Evolutionary conservation across 2,113 vertebrate genomes (phyloP).

Genomic region (Semnornis frantzii): DNA sequence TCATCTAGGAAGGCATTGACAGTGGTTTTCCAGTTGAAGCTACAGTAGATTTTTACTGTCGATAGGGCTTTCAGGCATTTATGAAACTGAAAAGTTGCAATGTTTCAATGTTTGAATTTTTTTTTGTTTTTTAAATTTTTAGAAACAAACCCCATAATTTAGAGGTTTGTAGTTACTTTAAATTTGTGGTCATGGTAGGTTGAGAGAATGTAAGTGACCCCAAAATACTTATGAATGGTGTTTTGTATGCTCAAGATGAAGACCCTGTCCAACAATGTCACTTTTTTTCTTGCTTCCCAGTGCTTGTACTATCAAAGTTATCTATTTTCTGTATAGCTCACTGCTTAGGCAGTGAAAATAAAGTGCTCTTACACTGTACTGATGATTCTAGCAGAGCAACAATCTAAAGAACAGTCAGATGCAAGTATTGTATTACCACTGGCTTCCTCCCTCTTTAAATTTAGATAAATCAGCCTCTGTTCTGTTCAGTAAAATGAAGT

Average conservation of each 20-base stretch:
- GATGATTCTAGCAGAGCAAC: neutral
- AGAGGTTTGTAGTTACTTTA: neutral
- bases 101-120: neutral
- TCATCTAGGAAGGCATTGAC: neutral
- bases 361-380: neutral
- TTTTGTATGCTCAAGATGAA: neutral
- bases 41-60: neutral
- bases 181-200: neutral
- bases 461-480: slow-evolving; percentile 34
- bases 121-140: too few species aligned
- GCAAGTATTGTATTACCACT: neutral
- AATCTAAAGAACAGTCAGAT: neutral
- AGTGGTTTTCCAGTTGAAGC: neutral
- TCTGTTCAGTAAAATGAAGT: slow-evolving; percentile 16
- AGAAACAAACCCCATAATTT: too few species aligned
- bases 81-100: neutral
- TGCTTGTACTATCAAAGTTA: neutral
- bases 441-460: slow-evolving; percentile 13
- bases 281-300: neutral
- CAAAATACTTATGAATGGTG: neutral
- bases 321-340: neutral
- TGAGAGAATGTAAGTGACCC: neutral
- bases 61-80: neutral
- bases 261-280: neutral
- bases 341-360: neutral